Conservation (phyloP, 37 sponge, comb jelly and placozoan genomes). For the Crambe crambe region DNA sequence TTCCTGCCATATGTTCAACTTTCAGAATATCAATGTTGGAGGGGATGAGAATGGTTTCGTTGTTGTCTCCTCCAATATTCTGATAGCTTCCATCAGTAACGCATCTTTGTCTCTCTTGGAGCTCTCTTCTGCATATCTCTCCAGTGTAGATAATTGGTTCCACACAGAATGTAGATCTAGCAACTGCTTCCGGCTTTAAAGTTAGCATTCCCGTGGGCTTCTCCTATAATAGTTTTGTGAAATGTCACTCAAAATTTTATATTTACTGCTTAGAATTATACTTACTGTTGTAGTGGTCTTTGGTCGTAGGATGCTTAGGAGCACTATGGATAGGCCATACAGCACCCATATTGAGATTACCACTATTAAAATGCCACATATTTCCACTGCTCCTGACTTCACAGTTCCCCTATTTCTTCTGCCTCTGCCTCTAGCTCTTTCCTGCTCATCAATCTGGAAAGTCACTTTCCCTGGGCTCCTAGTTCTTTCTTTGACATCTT, state of each 20-base stretch:
- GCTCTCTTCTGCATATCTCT: not conserved
- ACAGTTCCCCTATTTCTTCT: not conserved
- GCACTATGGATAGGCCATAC: not conserved
- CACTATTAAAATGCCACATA: not conserved
- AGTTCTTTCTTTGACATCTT: too few species aligned
- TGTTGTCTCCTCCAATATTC: not conserved
- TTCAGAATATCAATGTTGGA: not conserved
- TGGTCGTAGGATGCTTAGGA: not conserved
- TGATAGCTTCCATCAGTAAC: not conserved
- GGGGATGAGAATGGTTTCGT: not conserved
- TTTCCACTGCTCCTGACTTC: not conserved
- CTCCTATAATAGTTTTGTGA: not conserved
- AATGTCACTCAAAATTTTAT: not conserved
- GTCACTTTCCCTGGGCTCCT: not conserved
- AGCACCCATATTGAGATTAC: not conserved
- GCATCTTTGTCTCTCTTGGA: not conserved
- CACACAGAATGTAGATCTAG: not conserved
- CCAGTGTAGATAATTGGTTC: not conserved
- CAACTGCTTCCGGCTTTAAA: not conserved
- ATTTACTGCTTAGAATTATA: too few species aligned
- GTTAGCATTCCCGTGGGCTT: not conserved
- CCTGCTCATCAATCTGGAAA: not conserved
- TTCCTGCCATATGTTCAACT: not conserved
- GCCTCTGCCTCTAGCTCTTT: not conserved
- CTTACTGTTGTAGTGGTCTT: too few species aligned